Conservation (phyloP, 2,888 invertebrate genomes). For the Euproctis similis region DNA sequence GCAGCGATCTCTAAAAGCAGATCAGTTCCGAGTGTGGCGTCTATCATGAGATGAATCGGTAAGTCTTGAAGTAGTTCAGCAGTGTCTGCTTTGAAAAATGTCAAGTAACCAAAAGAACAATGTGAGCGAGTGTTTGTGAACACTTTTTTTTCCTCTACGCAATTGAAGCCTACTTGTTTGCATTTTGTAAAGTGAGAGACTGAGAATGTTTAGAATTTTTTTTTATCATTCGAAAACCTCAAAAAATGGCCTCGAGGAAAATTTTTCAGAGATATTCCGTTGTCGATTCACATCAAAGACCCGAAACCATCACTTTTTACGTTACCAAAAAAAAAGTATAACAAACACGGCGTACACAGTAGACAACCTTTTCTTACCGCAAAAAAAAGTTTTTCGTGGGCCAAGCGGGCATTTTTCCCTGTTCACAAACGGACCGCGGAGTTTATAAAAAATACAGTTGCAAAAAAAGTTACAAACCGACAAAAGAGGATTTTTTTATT, state of each 20-base stretch:
- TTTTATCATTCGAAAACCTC: conserved; percentile 7
- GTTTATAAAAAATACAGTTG: conserved; percentile 42
- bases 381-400: conserved; percentile 66
- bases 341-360: conserved; percentile 23
- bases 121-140: too few species aligned
- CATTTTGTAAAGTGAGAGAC: too few species aligned
- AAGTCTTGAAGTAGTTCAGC: too few species aligned
- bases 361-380: conserved; percentile 72
- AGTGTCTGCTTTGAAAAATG: too few species aligned
- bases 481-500: conserved; percentile 62
- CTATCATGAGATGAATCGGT: too few species aligned
- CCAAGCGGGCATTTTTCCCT: conserved; percentile 64
- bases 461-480: conserved; percentile 60
- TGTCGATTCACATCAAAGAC: conserved; percentile 26
- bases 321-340: conserved; percentile 28
- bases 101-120: too few species aligned
- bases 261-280: conserved; percentile 15
- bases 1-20: too few species aligned
- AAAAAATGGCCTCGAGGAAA: conserved; percentile 14
- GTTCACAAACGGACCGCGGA: conserved; percentile 66
- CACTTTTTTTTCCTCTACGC: too few species aligned
- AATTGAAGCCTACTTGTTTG: too few species aligned
- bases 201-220: too few species aligned
- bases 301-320: conserved; percentile 23
- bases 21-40: too few species aligned